phyloP scores from a whole-genome alignment of 2,797 vertebrate species.

The Loriculus beryllinus region DNA sequence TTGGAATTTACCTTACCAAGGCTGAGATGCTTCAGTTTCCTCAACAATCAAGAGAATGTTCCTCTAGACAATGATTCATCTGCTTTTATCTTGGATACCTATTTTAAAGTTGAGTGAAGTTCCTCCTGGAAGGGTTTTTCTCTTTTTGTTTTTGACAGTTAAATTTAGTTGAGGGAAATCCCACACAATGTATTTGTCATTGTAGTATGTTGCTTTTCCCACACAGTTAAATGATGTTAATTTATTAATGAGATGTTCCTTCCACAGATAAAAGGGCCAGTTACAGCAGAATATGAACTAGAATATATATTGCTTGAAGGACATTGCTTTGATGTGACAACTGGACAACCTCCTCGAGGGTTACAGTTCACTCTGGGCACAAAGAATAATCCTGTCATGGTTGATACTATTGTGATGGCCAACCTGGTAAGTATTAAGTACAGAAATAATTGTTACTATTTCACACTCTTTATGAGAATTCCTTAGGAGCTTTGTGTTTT shows the following conservation, averaged over 20 bases:
- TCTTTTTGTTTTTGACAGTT: neutral
- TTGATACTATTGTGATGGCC: constrained; percentile 98
- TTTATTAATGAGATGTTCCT: neutral
- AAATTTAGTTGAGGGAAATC: neutral
- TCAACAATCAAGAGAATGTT: neutral
- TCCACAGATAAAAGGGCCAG: constrained; percentile 81
- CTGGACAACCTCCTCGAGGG: constrained; percentile 89
- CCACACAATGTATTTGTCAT: neutral
- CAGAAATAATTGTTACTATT: neutral
- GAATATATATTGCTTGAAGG: constrained; percentile 94
- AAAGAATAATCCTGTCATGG: constrained; percentile 81
- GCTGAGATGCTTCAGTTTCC: neutral
- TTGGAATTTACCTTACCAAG: neutral
- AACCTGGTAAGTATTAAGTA: constrained; percentile 84
- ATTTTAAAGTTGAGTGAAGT: neutral
- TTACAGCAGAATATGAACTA: constrained; percentile 91
- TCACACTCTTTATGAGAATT: neutral
- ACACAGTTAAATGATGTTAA: neutral
- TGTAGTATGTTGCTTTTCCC: neutral
- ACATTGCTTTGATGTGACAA: constrained; percentile 90
- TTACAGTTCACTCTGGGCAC: constrained; percentile 94
- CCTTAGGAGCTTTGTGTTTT: neutral
- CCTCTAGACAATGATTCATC: neutral
- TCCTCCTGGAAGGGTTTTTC: neutral
- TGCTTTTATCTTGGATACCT: neutral